phyloP scores from a whole-genome alignment of 1,140 invertebrate genomes.

The Eubasilissa regina region DNA sequence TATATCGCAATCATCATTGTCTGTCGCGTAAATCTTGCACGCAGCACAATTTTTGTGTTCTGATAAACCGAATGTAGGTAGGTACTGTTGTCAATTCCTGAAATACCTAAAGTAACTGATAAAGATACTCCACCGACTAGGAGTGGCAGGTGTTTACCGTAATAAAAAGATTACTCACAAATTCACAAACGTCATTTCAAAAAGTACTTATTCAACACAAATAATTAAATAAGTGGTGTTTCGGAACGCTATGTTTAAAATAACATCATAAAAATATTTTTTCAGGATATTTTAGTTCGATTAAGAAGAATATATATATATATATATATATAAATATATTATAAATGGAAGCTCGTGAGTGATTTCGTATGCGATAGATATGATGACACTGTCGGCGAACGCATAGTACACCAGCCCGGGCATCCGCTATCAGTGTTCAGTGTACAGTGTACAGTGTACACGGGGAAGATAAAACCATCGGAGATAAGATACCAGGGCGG shows the following conservation, averaged over 20 bases:
- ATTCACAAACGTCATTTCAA: background rate
- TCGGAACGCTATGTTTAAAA: too few species aligned
- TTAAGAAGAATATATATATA: too few species aligned
- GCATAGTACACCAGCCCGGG: too few species aligned
- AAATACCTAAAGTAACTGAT: conserved; percentile 26
- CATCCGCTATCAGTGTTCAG: conserved; percentile 15
- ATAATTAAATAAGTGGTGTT: too few species aligned
- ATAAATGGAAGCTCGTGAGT: background rate
- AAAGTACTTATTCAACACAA: background rate
- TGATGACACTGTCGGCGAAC: too few species aligned
- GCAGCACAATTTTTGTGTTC: too few species aligned
- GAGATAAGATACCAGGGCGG: conserved; percentile 51
- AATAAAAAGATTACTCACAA: background rate
- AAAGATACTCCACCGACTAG: conserved; percentile 20
- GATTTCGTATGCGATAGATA: background rate
- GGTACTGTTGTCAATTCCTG: background rate
- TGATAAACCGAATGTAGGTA: too few species aligned
- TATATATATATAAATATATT: too few species aligned
- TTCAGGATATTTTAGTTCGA: too few species aligned
- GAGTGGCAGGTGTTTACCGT: conserved; percentile 12
- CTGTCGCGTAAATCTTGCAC: too few species aligned
- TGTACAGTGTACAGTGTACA: conserved; percentile 6
- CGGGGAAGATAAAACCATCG: conserved; percentile 38
- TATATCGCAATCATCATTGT: too few species aligned
- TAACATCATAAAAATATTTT: too few species aligned